Evolutionary conservation across 92 coral and sea anemone genomes (phyloP), one percentile per base, ranked within the genome.

Genomic region (Epizoanthus scotinus): DNA sequence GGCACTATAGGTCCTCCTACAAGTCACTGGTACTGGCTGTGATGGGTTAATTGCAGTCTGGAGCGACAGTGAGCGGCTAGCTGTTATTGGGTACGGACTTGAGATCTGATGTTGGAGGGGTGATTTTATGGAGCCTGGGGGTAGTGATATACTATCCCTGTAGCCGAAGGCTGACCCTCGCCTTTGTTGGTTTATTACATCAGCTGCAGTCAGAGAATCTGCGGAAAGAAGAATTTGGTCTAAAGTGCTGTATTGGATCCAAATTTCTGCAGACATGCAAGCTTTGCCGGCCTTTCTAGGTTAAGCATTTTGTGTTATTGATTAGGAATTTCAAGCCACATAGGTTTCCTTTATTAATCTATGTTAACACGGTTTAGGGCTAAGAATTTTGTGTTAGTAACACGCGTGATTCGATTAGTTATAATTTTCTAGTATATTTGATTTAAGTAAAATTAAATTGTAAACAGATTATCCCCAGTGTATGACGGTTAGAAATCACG

Each of bases 1-100:
- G 14, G 96, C 93, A 85, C 99, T 96, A 65, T 82, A 88, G 20
- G 98, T 83, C 72, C 99, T 86, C 88, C 89, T 93, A 21, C 91
- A 86, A 0, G 84, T 69, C 15, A 88, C 91, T 0, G 92, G 87
- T 15, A 89, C 70, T 14, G 86, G 78, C 53, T 84, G 93, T 19
- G 72, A 82, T 38, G 85, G 85, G 14, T 85, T 87, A 9, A 90
- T 89, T 15, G 91, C 81, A 18, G 97, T 87, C 71, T 91, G 97
- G 19, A 92, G 90, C 6, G 97, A 92, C 47, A 73, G 73, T 36
- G 97, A 82, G 27, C 97, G 90, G n/a, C 94, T 75, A 22, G 81
- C 82, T 6, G 97, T 68, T 26, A 87, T 65, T 13, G 94, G 91
- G 52, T 85, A 91, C 34, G 90, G 86, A 47, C 87, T 88, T 64